phyloP scores from a whole-genome alignment of 1,140 invertebrate species.

The Ceratitis capitata region DNA sequence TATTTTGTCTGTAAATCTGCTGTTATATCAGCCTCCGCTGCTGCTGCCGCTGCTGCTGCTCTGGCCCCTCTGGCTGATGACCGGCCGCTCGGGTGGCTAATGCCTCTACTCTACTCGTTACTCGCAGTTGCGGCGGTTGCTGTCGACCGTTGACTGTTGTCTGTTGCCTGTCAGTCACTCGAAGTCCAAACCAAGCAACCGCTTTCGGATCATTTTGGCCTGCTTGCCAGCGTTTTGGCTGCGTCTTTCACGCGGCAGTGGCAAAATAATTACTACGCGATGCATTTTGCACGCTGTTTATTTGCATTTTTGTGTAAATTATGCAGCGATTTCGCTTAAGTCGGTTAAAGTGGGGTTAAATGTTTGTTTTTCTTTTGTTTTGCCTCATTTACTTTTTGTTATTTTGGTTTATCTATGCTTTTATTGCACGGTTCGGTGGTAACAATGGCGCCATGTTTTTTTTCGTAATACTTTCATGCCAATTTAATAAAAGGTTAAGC shows the following conservation, averaged over 20 bases:
- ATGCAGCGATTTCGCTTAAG: background rate
- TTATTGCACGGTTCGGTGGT: background rate
- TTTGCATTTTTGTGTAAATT: constrained; percentile 29
- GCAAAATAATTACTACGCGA: background rate
- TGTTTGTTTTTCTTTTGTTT: constrained; percentile 12
- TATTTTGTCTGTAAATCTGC: constrained; percentile 64
- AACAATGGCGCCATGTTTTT: background rate
- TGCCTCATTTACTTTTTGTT: background rate
- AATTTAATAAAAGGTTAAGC: background rate
- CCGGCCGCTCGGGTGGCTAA: background rate
- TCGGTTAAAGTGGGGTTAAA: background rate
- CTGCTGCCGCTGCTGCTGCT: constrained; percentile 47
- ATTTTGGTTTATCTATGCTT: background rate
- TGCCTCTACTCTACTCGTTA: background rate
- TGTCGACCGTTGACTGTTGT: constrained; percentile 55
- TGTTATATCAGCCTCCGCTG: constrained; percentile 44
- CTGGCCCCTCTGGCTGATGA: constrained; percentile 1
- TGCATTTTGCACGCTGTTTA: background rate
- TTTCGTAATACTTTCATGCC: background rate
- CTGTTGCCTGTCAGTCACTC: constrained; percentile 58
- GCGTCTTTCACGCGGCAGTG: background rate
- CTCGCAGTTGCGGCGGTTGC: background rate
- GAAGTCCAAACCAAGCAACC: constrained; percentile 47
- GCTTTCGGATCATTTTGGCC: background rate
- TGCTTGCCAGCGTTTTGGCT: background rate